Evolutionary conservation across 2,888 invertebrate species (phyloP), one percentile per base, ranked within the genome.

Genomic region (Chromoteleia sp.): DNA sequence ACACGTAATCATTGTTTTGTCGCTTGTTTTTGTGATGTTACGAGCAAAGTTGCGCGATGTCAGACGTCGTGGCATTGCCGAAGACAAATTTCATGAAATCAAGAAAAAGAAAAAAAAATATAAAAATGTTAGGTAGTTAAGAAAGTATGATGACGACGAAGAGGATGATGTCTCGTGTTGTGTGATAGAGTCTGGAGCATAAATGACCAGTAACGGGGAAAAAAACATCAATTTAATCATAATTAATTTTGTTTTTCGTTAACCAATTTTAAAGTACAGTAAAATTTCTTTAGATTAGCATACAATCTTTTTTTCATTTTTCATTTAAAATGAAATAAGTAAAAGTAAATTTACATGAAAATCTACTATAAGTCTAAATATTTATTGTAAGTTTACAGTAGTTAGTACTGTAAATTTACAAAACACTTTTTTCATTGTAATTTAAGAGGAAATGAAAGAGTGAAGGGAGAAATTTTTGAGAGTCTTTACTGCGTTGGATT

Each of bases 1-100:
- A 59, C 70, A 45, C 65, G 81, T 78, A 82, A 82, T 76, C 59
- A 33, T 71, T 52, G 50, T 70, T 48, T 56, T 33, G 56, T 39
- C 70, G 36, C 48, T 70, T 70, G 41, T 58, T 68, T 75, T 75
- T n/a, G 82, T 74, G 75, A 82, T 75, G 76, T 76, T 54, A 43
- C 19, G 29, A 48, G 36, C 58, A 65, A 56, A 65, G 41, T 70
- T 56, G 65, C 17, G 56, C 59, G 39, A 63, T 48, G 61, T 14
- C 61, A 33, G 12, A 43, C 29, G 41, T 14, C 36, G 4, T 41
- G 30, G 50, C 43, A 29, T 68, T 54, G 61, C 43, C 50, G 33
- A 29, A 50, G 67, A 50, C 81, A 82, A 82, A 79, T 78, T 77
- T 83, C 41, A 43, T 14, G 41, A 17, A 48, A 39, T n/a, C n/a